phyloP scores from a whole-genome alignment of 2,888 invertebrate species.

The Cremastinae sp. region DNA sequence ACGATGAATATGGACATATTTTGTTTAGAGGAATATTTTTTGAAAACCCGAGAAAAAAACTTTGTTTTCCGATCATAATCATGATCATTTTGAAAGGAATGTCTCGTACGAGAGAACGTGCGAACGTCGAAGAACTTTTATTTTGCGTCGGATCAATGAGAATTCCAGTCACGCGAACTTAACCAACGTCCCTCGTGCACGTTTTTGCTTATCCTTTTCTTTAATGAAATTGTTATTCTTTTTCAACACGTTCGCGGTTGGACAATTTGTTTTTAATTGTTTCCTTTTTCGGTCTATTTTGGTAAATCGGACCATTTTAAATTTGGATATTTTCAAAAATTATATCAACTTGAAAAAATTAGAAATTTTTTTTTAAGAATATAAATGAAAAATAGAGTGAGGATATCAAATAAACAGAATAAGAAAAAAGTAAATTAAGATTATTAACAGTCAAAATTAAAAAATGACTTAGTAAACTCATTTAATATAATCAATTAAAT shows the following conservation, averaged over 20 bases:
- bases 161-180: slow-evolving; percentile 58
- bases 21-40: not conserved
- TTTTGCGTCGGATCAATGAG: slow-evolving; percentile 52
- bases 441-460: no score
- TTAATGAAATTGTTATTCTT: slow-evolving; percentile 41
- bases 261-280: slow-evolving; percentile 9
- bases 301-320: not conserved
- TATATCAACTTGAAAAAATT: no score
- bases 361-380: no score
- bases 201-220: slow-evolving; percentile 24
- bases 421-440: no score
- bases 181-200: slow-evolving; percentile 37
- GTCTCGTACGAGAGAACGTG: slow-evolving; percentile 34
- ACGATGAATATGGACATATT: not conserved
- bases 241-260: slow-evolving; percentile 6
- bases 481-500: no score
- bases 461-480: no score
- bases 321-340: not conserved
- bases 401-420: no score
- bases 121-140: slow-evolving; percentile 51
- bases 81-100: slow-evolving; percentile 4
- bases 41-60: not conserved
- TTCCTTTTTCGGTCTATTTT: not conserved
- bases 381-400: no score
- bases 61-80: not conserved